phyloP scores from a whole-genome alignment of 2,888 invertebrate genomes.

The Agrotis puta region DNA sequence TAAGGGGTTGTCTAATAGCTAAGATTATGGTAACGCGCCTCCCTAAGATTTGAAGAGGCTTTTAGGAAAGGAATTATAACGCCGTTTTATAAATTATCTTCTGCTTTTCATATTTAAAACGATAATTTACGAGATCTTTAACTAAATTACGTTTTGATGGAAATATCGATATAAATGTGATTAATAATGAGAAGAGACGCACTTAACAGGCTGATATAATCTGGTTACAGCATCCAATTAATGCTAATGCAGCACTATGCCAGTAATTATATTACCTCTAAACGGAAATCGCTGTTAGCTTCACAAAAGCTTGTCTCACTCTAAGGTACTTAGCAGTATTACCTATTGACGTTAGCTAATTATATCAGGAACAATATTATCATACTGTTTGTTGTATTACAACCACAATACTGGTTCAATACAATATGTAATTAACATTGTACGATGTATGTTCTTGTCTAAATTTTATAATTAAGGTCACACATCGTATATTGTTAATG shows the following conservation, averaged over 20 bases:
- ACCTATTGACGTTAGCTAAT: neutral
- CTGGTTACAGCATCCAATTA: constrained; percentile 44
- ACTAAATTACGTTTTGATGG: constrained; percentile 29
- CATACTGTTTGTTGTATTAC: neutral
- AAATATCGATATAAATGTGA: constrained; percentile 20
- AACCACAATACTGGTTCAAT: neutral
- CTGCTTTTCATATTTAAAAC: constrained; percentile 47
- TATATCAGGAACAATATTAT: neutral
- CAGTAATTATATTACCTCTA: constrained; percentile 34
- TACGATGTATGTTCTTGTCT: no score
- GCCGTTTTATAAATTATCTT: constrained; percentile 46
- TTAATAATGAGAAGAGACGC: constrained; percentile 17
- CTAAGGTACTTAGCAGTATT: neutral
- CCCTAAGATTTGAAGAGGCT: constrained; percentile 50
- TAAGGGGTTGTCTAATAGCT: constrained; percentile 55
- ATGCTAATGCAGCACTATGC: constrained; percentile 34
- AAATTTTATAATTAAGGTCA: no score
- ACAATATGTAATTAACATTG: neutral
- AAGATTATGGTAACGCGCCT: constrained; percentile 55
- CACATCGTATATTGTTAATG: no score
- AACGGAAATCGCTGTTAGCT: constrained; percentile 40
- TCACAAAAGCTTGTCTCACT: constrained; percentile 17
- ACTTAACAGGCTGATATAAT: constrained; percentile 30
- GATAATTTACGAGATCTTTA: constrained; percentile 42
- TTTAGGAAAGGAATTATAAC: constrained; percentile 46